These are phyloP conservation scores for Orthonychiurus folsomi DNA, from an alignment of 2,888 invertebrate genomes.

Conservation along the genomic window DNA sequence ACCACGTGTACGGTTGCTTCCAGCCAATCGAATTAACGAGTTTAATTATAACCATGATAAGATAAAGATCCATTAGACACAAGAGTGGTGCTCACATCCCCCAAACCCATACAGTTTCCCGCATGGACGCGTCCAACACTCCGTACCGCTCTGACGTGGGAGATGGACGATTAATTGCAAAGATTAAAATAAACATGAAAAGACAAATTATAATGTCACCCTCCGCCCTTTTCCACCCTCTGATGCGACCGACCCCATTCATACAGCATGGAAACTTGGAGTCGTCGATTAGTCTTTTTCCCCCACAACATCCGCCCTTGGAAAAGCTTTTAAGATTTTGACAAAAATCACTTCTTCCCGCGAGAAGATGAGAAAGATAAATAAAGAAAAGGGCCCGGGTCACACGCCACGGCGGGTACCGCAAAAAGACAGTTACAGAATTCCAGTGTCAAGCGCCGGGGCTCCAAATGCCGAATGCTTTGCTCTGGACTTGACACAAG, in stretches of 20 bases:
- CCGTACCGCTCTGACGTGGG: neutral
- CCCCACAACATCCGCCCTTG: neutral
- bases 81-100: no score
- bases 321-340: neutral
- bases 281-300: neutral
- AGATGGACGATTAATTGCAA: neutral
- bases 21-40: no score
- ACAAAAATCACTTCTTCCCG: neutral
- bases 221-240: neutral
- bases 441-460: no score
- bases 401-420: neutral
- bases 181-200: neutral
- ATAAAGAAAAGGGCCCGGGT: neutral
- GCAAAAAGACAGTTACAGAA: neutral
- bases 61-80: no score
- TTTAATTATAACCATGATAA: no score
- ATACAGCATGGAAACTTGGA: neutral
- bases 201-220: neutral
- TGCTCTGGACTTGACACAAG: no score
- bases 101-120: no score
- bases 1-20: no score
- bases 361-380: no score
- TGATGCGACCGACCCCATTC: neutral
- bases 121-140: neutral
- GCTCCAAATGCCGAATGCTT: no score